Percentiles rank a stretch among this genome's conserved stretches.
These are phyloP conservation scores for Apodemus speciosus DNA, from an alignment of 2,113 vertebrate species.

Conservation along the genomic window DNA sequence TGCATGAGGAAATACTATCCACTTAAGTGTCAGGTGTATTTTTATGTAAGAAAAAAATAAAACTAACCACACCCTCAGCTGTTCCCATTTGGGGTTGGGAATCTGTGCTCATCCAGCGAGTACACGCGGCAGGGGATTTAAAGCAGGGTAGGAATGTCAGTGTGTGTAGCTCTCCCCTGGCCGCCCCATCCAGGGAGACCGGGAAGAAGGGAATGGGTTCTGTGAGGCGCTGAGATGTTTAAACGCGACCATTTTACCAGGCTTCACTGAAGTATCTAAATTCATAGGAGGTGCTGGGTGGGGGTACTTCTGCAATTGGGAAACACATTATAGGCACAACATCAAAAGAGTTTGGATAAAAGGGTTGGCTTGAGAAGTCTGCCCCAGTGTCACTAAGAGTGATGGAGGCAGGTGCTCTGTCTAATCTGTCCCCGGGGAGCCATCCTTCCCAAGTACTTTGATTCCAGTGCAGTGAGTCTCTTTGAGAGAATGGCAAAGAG, in stretches of 20 bases:
- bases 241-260: rapidly evolving
- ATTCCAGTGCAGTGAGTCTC: not conserved
- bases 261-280: not conserved
- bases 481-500: not conserved
- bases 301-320: not conserved
- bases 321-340: not conserved
- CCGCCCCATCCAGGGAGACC: not conserved
- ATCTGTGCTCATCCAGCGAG: not conserved
- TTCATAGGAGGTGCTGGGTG: not conserved
- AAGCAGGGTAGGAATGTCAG: constrained; percentile 17
- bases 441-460: not conserved
- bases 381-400: not conserved
- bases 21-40: constrained; percentile 58
- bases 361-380: not conserved
- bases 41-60: constrained; percentile 68
- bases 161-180: not conserved
- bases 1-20: constrained; percentile 59
- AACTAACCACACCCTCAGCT: constrained; percentile 16
- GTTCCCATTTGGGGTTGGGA: not conserved
- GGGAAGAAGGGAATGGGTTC: not conserved
- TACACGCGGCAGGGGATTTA: not conserved
- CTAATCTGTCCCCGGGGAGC: constrained; percentile 4
- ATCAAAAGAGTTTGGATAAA: not conserved
- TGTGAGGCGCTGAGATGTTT: not conserved
- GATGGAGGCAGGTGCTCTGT: not conserved